Conservation (phyloP, 2,797 vertebrate genomes). For the Toxotes lorentzi region DNA sequence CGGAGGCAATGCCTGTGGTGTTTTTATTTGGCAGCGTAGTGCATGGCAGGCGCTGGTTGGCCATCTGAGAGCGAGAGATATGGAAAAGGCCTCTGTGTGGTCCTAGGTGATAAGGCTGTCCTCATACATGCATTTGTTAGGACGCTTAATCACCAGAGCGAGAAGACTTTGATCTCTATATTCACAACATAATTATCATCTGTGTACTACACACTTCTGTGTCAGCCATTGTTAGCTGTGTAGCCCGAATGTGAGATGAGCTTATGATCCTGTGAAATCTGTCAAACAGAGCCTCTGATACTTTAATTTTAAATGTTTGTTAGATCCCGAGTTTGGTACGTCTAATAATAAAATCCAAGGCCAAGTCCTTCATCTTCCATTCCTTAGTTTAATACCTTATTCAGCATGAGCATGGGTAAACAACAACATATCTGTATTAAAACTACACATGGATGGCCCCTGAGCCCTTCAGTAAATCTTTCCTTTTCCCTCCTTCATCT, state of each 20-base stretch:
- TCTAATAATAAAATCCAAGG: slow-evolving; percentile 26
- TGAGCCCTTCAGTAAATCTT: slow-evolving; percentile 50
- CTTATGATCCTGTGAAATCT: slow-evolving; percentile 62
- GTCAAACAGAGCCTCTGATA: slow-evolving; percentile 48
- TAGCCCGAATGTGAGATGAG: slow-evolving; percentile 47
- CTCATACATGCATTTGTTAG: slow-evolving; percentile 73
- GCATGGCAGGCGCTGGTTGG: slow-evolving; percentile 68
- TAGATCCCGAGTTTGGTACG: slow-evolving; percentile 24
- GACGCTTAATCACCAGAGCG: slow-evolving; percentile 70
- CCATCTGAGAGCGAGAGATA: slow-evolving; percentile 82
- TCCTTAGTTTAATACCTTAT: background rate
- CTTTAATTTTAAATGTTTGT: slow-evolving; percentile 51
- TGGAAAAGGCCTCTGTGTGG: slow-evolving; percentile 78
- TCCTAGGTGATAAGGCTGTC: slow-evolving; percentile 81
- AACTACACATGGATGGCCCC: slow-evolving; percentile 19
- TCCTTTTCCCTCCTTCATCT: slow-evolving; percentile 38
- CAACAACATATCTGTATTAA: background rate
- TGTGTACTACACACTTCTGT: slow-evolving; percentile 64
- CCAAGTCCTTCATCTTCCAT: slow-evolving; percentile 8
- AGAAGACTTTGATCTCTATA: slow-evolving; percentile 80
- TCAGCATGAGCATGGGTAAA: background rate
- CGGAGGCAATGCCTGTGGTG: slow-evolving; percentile 67
- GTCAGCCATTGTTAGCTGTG: slow-evolving; percentile 66
- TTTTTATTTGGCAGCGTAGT: slow-evolving; percentile 75
- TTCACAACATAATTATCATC: slow-evolving; percentile 80